Evolutionary conservation across 2,888 invertebrate genomes (phyloP).

Genomic region (Cheilosia scutellata): DNA sequence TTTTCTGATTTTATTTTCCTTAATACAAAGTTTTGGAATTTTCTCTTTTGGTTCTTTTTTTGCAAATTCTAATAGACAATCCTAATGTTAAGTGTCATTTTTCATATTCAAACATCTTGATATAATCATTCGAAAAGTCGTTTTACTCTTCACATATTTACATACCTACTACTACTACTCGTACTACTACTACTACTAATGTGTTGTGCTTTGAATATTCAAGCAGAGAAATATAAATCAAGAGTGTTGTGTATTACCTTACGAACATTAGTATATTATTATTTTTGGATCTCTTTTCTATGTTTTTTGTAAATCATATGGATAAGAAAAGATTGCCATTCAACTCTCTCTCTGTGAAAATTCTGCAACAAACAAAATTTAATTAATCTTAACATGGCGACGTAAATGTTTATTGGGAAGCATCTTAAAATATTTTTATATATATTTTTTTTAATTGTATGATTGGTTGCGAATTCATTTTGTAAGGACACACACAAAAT

Average conservation of each 20-base stretch:
- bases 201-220: conserved; percentile 57
- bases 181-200: conserved; percentile 37
- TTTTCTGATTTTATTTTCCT: conserved; percentile 15
- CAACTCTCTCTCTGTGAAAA: conserved; percentile 17
- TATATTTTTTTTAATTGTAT: conserved; percentile 1
- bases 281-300: conserved; percentile 44
- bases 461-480: not conserved
- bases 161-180: conserved; percentile 33
- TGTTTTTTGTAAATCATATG: conserved; percentile 39
- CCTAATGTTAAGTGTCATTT: conserved; percentile 60
- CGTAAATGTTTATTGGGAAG: conserved; percentile 35
- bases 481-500: not conserved
- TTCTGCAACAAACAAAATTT: conserved; percentile 23
- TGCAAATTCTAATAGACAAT: conserved; percentile 49
- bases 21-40: conserved; percentile 45
- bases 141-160: conserved; percentile 49
- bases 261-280: conserved; percentile 4
- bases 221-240: conserved; percentile 21
- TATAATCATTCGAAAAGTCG: conserved; percentile 58
- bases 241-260: conserved; percentile 46
- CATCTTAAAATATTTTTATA: conserved; percentile 22
- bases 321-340: conserved; percentile 1
- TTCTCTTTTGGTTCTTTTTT: conserved; percentile 52
- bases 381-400: conserved; percentile 15
- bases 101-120: conserved; percentile 54